Evolutionary conservation across 1,140 invertebrate species (phyloP), one percentile per base, ranked within the genome.

Genomic region (Scaptomyza pallida): DNA sequence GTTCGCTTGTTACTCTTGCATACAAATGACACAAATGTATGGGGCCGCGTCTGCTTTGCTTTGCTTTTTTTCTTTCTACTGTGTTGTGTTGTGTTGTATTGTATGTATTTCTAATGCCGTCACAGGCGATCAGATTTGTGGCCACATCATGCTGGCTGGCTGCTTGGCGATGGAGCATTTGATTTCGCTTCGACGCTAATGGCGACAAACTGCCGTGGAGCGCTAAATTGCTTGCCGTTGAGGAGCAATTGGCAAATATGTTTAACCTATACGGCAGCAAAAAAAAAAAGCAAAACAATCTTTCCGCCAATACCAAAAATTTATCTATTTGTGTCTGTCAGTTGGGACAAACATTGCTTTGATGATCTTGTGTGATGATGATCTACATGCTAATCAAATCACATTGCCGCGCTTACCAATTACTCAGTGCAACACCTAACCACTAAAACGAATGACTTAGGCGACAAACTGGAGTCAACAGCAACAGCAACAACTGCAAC

Each of bases 11-110:
- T 88, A 88, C 82, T 88, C 82, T 88, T 88, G 82, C 82, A 88
- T 88, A 88, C 83, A 88, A 88, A 88, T 88, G 82, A 86, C 82
- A 86, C 78, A 86, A 86, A 86, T 88, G 82, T 80, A 85, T 88
- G 60, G 74, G 54, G n/a, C 60, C 64, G 40, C 50, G 52, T 60
- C 69, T 67, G 74, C 52, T 67, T 80, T 69, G 26, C 26, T 30
- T 30, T 26, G 23, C 23, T 26, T 30, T 30, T 8, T 30, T 30
- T 30, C 26, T 9, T 9, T 30, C 23, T 30, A 5, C 23, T 4
- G 5, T 26, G 23, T 6, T 60, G 62, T 67, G 73, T 47, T 65
- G 75, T 69, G 10, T 69, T 73, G 56, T 73, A 69, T 68, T 73
- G 64, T 69, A 69, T 80, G 79, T 82, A 75, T 83, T 83, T 86